These are phyloP conservation scores for Cyphomyrus plagiostoma DNA, from an alignment of 2,113 vertebrate genomes.

Conservation along the genomic window DNA sequence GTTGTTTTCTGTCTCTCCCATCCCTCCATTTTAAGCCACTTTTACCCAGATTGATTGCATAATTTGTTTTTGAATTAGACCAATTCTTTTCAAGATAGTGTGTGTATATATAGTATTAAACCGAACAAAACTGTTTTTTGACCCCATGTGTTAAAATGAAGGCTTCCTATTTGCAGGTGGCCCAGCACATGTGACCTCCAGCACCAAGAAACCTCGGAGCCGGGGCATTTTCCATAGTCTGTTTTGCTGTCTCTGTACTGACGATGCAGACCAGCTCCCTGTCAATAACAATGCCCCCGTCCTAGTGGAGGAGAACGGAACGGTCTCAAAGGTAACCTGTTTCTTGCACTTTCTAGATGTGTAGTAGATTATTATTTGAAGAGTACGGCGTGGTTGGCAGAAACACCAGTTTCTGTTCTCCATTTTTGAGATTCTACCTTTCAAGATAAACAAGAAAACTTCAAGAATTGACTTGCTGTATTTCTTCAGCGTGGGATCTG, in stretches of 20 bases:
- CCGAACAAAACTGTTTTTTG: neutral
- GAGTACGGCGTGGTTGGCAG: neutral
- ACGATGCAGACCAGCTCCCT: conserved; percentile 61
- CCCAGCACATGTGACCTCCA: conserved; percentile 44
- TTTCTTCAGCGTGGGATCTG: neutral
- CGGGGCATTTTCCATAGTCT: conserved; percentile 68
- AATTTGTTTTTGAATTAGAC: neutral
- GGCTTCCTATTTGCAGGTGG: conserved; percentile 48
- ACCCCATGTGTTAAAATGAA: neutral
- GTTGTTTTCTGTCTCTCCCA: neutral
- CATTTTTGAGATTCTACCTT: neutral
- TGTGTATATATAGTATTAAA: too few relatives aligned
- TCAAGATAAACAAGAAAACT: neutral
- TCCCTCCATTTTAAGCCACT: neutral
- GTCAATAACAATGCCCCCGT: conserved; percentile 68
- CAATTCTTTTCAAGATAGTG: neutral
- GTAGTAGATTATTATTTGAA: neutral
- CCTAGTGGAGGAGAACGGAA: conserved; percentile 68
- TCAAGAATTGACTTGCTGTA: neutral
- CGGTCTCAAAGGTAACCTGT: conserved; percentile 66
- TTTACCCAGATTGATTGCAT: neutral
- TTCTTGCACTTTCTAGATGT: neutral
- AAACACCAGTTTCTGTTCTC: neutral
- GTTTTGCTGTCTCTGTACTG: conserved; percentile 71
- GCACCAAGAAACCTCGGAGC: conserved; percentile 66